phyloP scores from a whole-genome alignment of 2,888 invertebrate species.

The Nomada hirtipes region DNA sequence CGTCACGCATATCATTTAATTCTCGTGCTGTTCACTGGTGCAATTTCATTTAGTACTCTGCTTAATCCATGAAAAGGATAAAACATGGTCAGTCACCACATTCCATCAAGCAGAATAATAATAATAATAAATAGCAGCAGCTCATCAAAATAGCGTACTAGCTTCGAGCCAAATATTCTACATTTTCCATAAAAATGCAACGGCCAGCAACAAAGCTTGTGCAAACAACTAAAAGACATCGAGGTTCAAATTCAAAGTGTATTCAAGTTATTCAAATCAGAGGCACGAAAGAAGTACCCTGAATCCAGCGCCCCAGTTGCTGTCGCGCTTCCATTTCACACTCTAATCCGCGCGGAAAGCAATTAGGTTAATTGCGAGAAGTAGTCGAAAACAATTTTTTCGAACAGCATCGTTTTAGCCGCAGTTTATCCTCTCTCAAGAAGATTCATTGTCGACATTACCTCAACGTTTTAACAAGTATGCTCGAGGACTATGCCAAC shows the following conservation, averaged over 20 bases:
- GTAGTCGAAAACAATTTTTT: not conserved
- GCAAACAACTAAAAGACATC: not conserved
- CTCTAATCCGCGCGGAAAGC: not conserved
- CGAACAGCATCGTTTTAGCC: not conserved
- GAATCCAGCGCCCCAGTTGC: not conserved
- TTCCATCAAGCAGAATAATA: not conserved
- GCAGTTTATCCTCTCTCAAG: not conserved
- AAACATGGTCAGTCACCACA: not conserved
- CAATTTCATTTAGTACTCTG: not conserved
- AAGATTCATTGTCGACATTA: not conserved
- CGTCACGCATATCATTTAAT: too few species aligned
- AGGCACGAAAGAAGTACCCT: not conserved
- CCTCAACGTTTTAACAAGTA: slow-evolving; percentile 19
- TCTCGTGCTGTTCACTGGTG: not conserved
- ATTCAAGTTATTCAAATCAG: not conserved
- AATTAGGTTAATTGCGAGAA: slow-evolving; percentile 23
- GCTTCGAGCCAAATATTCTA: too few species aligned
- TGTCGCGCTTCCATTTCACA: not conserved
- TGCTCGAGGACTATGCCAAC: not conserved
- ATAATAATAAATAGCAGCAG: not conserved
- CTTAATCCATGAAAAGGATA: not conserved
- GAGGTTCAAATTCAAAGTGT: not conserved
- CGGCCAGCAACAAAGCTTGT: too few species aligned
- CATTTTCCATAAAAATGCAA: too few species aligned
- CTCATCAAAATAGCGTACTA: not conserved